phyloP scores from a whole-genome alignment of 1,140 invertebrate genomes.

The Marisa cornuarietis region DNA sequence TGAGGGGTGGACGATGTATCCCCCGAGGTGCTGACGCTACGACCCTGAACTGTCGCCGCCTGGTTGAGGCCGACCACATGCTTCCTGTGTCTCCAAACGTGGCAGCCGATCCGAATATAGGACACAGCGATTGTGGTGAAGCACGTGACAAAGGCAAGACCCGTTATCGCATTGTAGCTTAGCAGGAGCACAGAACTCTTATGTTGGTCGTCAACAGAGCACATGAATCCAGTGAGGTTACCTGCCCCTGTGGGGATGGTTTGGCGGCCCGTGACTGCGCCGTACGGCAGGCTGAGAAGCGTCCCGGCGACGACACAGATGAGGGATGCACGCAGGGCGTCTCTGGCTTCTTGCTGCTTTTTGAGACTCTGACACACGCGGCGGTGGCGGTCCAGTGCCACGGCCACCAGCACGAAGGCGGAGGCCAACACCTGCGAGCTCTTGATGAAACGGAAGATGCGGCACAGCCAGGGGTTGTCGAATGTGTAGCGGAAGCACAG shows the following conservation, averaged over 20 bases:
- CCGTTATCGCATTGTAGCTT: constrained; percentile 13
- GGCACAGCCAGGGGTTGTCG: constrained; percentile 30
- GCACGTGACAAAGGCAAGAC: constrained; percentile 24
- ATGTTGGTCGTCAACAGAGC: constrained; percentile 28
- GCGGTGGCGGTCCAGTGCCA: constrained; percentile 33
- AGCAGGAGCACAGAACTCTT: constrained; percentile 19
- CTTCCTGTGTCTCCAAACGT: not conserved
- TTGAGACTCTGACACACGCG: constrained; percentile 29
- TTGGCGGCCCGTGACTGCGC: constrained; percentile 24
- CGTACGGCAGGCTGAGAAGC: constrained; percentile 17
- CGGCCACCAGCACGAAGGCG: constrained; percentile 26
- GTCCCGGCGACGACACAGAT: not conserved
- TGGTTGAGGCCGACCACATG: too few relatives aligned
- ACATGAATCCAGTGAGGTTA: constrained; percentile 22
- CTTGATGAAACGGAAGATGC: constrained; percentile 25
- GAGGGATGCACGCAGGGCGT: not conserved
- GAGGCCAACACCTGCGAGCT: constrained; percentile 26
- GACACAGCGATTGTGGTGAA: constrained; percentile 3
- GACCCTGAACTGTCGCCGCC: too few relatives aligned
- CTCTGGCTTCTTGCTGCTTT: constrained; percentile 15
- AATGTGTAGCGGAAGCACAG: constrained; percentile 42
- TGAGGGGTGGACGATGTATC: too few relatives aligned
- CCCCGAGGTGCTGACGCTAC: too few relatives aligned
- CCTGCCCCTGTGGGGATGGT: constrained; percentile 8
- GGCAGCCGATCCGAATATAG: constrained; percentile 17